These are phyloP conservation scores for Lithophane leautieri DNA, from an alignment of 2,888 invertebrate genomes.

Conservation along the genomic window DNA sequence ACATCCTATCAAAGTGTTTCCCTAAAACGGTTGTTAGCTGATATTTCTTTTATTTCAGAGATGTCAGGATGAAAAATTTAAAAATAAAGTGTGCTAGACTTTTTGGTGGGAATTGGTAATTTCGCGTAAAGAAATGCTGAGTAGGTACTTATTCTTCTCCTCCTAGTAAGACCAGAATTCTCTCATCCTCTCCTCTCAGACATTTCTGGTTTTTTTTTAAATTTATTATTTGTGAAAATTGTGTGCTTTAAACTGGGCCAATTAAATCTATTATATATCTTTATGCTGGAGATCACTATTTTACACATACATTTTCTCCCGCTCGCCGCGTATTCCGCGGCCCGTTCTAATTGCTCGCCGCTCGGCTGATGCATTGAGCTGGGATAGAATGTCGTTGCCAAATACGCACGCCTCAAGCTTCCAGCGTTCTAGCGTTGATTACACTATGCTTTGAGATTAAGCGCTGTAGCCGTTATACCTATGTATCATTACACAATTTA, in stretches of 20 bases:
- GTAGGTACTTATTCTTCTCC: background rate
- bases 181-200: background rate
- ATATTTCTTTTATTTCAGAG: background rate
- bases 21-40: background rate
- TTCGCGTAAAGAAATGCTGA: background rate
- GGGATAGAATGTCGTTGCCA: constrained; percentile 60
- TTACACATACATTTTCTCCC: background rate
- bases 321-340: constrained; percentile 43
- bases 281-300: background rate
- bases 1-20: background rate
- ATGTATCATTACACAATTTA: constrained; percentile 52
- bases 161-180: background rate
- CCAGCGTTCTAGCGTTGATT: constrained; percentile 59
- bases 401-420: constrained; percentile 63
- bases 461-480: constrained; percentile 46
- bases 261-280: background rate
- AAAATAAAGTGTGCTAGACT: background rate
- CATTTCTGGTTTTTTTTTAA: background rate
- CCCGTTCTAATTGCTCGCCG: constrained; percentile 61
- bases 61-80: background rate
- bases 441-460: constrained; percentile 53
- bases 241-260: background rate
- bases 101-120: background rate
- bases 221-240: too few species aligned
- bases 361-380: constrained; percentile 58